Base-by-base conservation (phyloP, 2,888 invertebrate genomes). In the Polyploca ridens region DNA sequence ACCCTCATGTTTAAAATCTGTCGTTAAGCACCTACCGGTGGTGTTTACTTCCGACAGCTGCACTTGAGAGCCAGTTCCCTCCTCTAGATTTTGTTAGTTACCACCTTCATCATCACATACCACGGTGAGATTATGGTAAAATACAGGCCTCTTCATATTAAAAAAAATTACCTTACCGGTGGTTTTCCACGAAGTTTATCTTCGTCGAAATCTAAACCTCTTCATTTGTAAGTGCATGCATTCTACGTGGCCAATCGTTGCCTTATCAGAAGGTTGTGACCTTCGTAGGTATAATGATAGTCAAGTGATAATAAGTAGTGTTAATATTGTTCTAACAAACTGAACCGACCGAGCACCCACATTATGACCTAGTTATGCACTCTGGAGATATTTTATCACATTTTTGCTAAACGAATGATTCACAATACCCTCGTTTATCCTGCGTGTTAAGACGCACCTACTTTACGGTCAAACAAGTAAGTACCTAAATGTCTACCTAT, bases 301-400 rank as follows among this genome's bases (percentile, higher is more conserved):
- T 68, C 59, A 57, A 62, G 44, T 60, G 70, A 68, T 69, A 68
- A 68, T 70, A 14, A 58, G 44, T 13, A 58, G 27, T 58, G 44
- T 46, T 62, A 44, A 62, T 46, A 46, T 66, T 67, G 70, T 70
- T 73, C 70, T 69, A 60, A 75, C 69, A 71, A 75, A 74, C 75
- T 69, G 72, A 71, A 74, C 69, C 74, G 76, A 74, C 69, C 74
- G 76, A 66, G 67, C 70, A 69, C 75, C 71, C 63, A 65, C 68
- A 76, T 78, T 77, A 69, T 84, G 87, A 83, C 87, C 88, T 72
- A 87, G 78, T 84, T 89, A 72, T 70, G 66, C 64, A 71, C 72
- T 77, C 76, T 70, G 78, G 70, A 76, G 75, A 80, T 75, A 69
- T 83, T 85, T 84, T 85, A 87, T 85, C 82, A 83, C 70, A 81